These are phyloP conservation scores for Todiramphus saurophagus DNA, from an alignment of 2,113 vertebrate species.

Conservation along the genomic window DNA sequence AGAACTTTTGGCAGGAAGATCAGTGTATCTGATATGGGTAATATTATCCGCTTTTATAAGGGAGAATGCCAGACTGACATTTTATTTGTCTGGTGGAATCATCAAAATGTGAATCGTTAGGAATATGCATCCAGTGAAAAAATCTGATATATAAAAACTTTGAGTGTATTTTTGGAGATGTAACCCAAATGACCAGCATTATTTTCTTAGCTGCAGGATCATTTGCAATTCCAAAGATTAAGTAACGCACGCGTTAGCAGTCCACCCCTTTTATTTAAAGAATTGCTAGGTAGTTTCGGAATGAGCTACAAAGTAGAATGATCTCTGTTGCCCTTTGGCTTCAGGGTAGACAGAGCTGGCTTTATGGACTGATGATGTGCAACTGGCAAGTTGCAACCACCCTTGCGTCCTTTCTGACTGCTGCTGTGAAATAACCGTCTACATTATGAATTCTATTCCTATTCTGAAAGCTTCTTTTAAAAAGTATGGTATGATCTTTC, in stretches of 20 bases:
- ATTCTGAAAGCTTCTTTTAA: background rate
- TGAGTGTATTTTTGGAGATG: background rate
- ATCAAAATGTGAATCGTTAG: accelerated
- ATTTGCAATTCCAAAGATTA: background rate
- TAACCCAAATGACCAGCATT: background rate
- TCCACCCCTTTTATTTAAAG: background rate
- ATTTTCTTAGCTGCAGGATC: background rate
- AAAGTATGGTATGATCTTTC: background rate
- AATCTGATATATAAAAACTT: background rate
- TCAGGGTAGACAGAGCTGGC: background rate
- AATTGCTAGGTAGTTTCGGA: background rate
- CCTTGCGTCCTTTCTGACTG: background rate
- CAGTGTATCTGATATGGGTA: background rate
- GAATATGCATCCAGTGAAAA: background rate
- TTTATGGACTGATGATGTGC: background rate
- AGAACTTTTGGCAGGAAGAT: background rate
- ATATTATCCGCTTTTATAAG: background rate
- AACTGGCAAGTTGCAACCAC: background rate
- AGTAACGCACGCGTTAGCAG: background rate
- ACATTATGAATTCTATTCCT: background rate
- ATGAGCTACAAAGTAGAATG: background rate
- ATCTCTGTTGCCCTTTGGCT: background rate
- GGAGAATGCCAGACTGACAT: background rate
- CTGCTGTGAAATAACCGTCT: background rate
- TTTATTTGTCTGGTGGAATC: background rate